Base-by-base conservation (phyloP, 1,140 invertebrate genomes). In the Drosophila nigromelanica region DNA sequence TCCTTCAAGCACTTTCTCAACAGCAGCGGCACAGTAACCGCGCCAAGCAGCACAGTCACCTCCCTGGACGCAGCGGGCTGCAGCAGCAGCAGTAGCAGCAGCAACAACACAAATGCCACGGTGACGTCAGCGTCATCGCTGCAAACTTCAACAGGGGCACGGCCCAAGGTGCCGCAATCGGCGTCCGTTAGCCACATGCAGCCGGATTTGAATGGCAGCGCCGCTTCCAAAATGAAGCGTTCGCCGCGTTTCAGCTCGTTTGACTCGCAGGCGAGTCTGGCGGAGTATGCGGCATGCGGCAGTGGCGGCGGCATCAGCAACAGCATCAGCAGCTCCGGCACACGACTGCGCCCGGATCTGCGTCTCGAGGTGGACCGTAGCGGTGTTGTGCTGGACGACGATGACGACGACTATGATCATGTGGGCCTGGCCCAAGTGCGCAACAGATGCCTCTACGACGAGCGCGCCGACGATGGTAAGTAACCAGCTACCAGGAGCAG, bases 1-100 rank as follows among this genome's bases (percentile, higher is more conserved):
- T 97, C 96, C 39, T 96, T 97, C 83, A 96, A 96, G 89, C 96
- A 96, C 89, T 97, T 97, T 89, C 87, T 97, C 74, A 89, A 78
- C 43, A 89, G 80, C 64, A 81, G 86, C 42, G 73, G 80, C 50
- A 86, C 86, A 10, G 68, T 85, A 10, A 91, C 80, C 1, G 87
- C 90, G n/a, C 87, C 90, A 5, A 87, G 83, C 10, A 91, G 80
- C 43, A 91, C 90, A 35, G 90, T 91, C 1, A 91, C 90, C 2
- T 90, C 87, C 6, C 56, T 91, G 48, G 89, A 91, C 45, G 66
- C 79, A 0, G 42, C 67, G 27, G 33, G 55, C 14, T 7, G 43
- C 35, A 18, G 39, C 27, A 60, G 62, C 24, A 27, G 18, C 37
- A 27, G 42, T 47, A 14, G 62, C 77, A n/a, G 42, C 42, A 45